Base-by-base conservation (phyloP, 1,140 invertebrate genomes). In the Anagrus nilaparvatae region DNA sequence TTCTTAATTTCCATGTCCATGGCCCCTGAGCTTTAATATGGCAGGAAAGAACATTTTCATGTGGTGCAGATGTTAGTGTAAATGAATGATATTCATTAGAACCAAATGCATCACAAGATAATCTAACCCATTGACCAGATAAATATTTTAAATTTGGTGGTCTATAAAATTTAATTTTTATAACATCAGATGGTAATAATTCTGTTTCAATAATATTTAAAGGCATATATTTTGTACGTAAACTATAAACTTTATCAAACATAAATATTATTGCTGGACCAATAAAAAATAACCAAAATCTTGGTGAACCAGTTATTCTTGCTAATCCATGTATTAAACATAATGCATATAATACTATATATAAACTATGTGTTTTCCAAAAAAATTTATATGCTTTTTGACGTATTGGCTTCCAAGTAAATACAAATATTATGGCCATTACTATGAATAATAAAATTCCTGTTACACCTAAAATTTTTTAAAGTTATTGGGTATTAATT, bases 21-120 rank as follows among this genome's bases (percentile, higher is more conserved):
- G 95, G 96, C 1, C 96, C 96, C 61, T 96, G 91, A 0, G 92
- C 92, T 67, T 98, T 96, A 46, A 99, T 97, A 61, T 99, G 95
- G 51, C 96, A 91, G 2, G 91, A 95, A 1, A 99, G 70, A 55
- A 86, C 95, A 63, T 97, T 96, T 61, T 98, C 93, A 55, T 99
- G 95, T 0, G 96, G 96, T 2, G 94, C 94, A 10, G 95, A 98
- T 1, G 96, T 99, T 30, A 99, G 64, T 0, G 96, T 99, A 56
- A 99, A 97, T 1, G 94, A 95, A 65, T 99, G 96, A 66, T 91
- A 97, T 62, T 99, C 96, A 48, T 90, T 82, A 16, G 83, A 81
- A 40, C 83, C 78, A 54, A 98, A 94, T 0, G 84, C 82, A 0
- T 91, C 94, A 57, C 95, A 99, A 0, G 90, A 83, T 8, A 99